Conservation (phyloP, 2,113 vertebrate genomes). For the Tiliqua scincoides region DNA sequence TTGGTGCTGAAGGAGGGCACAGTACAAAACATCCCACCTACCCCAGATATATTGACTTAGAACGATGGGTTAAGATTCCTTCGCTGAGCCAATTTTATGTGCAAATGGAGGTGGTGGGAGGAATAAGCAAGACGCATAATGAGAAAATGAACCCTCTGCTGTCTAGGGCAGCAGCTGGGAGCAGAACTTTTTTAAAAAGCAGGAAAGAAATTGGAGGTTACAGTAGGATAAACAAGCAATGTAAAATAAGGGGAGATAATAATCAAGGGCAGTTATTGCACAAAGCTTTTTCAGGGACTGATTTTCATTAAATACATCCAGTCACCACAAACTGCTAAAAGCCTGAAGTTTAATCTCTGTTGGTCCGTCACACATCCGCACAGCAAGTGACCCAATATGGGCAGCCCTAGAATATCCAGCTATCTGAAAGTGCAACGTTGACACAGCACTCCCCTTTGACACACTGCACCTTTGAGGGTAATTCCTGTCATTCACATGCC, state of each 20-base stretch:
- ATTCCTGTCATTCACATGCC: not conserved
- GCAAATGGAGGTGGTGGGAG: not conserved
- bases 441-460: not conserved
- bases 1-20: not conserved
- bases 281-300: not conserved
- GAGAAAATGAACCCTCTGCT: not conserved
- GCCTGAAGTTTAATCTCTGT: not conserved
- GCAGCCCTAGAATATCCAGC: no score
- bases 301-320: not conserved
- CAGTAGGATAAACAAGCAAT: not conserved
- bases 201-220: rapidly evolving
- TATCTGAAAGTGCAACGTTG: not conserved
- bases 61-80: not conserved
- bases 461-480: not conserved
- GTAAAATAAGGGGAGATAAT: not conserved
- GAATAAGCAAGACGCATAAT: not conserved
- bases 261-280: not conserved
- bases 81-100: not conserved
- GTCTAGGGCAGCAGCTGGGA: not conserved
- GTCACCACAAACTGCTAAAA: not conserved
- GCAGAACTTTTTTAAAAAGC: not conserved
- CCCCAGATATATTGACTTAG: not conserved
- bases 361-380: not conserved
- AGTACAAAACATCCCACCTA: not conserved
- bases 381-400: not conserved